Base-by-base conservation (phyloP, 2,113 vertebrate species). In the Anarrhichthys ocellatus region DNA sequence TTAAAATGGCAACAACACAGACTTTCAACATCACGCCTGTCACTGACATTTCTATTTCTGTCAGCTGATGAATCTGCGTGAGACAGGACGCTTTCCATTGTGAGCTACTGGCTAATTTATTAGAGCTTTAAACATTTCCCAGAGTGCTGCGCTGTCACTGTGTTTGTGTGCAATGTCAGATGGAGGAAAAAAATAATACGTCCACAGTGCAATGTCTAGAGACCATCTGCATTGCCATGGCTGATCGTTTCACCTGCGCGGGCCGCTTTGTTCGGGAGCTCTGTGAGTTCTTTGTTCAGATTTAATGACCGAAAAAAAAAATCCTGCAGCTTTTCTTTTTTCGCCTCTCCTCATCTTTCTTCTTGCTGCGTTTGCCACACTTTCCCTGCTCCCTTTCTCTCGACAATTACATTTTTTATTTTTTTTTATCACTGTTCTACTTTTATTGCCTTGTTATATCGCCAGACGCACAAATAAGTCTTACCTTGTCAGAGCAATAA, bases 11-110 rank as follows among this genome's bases (percentile, higher is more conserved):
- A 85, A 72, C 84, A 76, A 66, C 32, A 24, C 62, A 76, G 81
- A 78, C 81, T 80, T 81, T n/a, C 82, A 75, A 13, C 86, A 54
- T 80, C 75, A 61, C 9, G 74, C 77, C 73, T 82, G 83, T 91
- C 81, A 75, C 70, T 54, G 81, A 88, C 80, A 65, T 85, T 82
- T 89, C 79, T 85, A 81, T 87, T 85, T 91, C 84, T 69, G 70
- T 78, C 81, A 36, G 74, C 80, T 85, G 87, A 88, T 89, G 83
- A 85, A 90, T 91, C 78, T 54, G 42, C 14, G 14, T n/a, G 59
- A 73, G 69, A 81, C 75, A 13, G 32, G 48, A 13, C 1, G 9
- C 75, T 83, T 87, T 76, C 56, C 75, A 64, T 76, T 42, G 48
- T 34, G 67, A 69, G 81, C 80, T 20, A 52, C 54, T 20, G 82